A percentile compares a stretch with the other conserved stretches of the same genome.
phyloP scores from a whole-genome alignment of 2,888 invertebrate species.

The Napeogenes sylphis region DNA sequence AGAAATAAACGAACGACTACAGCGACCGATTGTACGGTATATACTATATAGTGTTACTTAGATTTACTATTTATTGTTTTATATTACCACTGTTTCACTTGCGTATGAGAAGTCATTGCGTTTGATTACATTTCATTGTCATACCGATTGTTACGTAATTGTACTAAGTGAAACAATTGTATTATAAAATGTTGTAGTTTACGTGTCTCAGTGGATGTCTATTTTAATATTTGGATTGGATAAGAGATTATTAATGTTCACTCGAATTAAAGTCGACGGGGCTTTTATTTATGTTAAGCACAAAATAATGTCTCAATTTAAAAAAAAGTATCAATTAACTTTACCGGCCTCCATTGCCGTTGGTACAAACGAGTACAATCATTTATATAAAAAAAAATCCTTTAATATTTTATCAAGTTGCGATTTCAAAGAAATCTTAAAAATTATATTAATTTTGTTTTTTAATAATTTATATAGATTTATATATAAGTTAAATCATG shows the following conservation, averaged over 20 bases:
- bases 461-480: constrained; percentile 46
- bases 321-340: not conserved
- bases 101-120: constrained; percentile 2
- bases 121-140: not conserved
- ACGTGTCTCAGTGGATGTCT: constrained; percentile 25
- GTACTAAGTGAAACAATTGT: constrained; percentile 30
- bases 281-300: constrained; percentile 13
- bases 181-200: constrained; percentile 20
- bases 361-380: constrained; percentile 50
- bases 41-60: constrained; percentile 24
- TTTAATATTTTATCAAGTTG: constrained; percentile 32
- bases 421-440: constrained; percentile 62
- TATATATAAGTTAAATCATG: constrained; percentile 46
- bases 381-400: constrained; percentile 44
- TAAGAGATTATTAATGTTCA: constrained; percentile 22
- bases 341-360: constrained; percentile 21
- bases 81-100: constrained; percentile 30
- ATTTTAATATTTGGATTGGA: constrained; percentile 17
- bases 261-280: constrained; percentile 18
- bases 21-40: constrained; percentile 63
- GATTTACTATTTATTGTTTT: constrained; percentile 36
- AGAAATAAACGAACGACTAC: constrained; percentile 67
- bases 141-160: constrained; percentile 5
- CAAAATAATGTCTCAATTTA: constrained; percentile 7
- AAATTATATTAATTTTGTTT: constrained; percentile 38